These are phyloP conservation scores for Tipula lateralis DNA, from an alignment of 2,888 invertebrate genomes.

Conservation along the genomic window DNA sequence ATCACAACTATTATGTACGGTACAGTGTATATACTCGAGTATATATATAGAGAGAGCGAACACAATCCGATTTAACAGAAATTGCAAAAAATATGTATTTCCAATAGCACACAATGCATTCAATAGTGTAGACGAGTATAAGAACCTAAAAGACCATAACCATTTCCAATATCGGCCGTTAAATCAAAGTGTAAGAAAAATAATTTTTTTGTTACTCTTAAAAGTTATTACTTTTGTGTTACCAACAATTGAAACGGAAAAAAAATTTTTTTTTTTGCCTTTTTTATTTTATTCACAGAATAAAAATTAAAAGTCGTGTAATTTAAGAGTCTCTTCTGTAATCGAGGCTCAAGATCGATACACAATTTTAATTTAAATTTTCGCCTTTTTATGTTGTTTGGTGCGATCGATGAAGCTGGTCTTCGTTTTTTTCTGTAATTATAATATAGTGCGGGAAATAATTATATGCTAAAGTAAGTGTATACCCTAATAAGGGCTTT, in stretches of 20 bases:
- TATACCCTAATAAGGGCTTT: no score
- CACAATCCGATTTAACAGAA: background rate
- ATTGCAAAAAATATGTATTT: background rate
- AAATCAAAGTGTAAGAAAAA: background rate
- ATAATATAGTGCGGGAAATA: background rate
- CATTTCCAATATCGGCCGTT: slow-evolving; percentile 19
- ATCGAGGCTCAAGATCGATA: background rate
- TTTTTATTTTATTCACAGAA: background rate
- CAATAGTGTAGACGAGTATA: background rate
- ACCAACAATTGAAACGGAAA: background rate
- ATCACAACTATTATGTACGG: background rate
- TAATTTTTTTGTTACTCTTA: background rate
- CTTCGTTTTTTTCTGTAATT: background rate
- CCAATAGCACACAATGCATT: background rate
- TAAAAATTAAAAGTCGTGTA: slow-evolving; percentile 21
- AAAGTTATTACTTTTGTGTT: slow-evolving; percentile 5
- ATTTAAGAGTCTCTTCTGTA: background rate
- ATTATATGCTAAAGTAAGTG: background rate
- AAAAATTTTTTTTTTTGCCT: background rate
- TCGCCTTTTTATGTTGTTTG: background rate
- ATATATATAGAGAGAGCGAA: background rate
- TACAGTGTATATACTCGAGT: background rate
- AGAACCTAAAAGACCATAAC: background rate
- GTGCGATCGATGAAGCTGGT: background rate
- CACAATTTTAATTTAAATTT: slow-evolving; percentile 19